Conservation (phyloP, 1,140 invertebrate genomes). For the Dreissena rostriformis region DNA sequence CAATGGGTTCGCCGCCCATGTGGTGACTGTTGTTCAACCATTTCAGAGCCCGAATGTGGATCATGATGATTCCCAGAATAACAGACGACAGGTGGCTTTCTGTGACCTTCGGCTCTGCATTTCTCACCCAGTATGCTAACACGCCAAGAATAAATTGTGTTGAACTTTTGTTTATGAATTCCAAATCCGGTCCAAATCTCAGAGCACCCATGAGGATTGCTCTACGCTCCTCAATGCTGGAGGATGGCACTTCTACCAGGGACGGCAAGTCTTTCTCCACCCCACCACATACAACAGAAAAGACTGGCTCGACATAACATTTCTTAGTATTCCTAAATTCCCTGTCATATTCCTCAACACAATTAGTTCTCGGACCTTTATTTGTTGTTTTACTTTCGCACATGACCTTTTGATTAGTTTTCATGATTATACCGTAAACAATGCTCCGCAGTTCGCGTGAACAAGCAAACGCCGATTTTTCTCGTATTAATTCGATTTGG, state of each 20-base stretch:
- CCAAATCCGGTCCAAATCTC: conserved; percentile 39
- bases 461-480: conserved; percentile 84
- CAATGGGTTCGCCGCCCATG: not conserved
- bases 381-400: not conserved
- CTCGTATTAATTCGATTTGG: conserved; percentile 88
- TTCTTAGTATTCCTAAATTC: conserved; percentile 67
- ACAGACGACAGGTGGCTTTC: conserved; percentile 64
- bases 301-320: conserved; percentile 67
- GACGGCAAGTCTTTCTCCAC: conserved; percentile 55
- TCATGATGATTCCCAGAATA: conserved; percentile 67
- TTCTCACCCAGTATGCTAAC: conserved; percentile 87
- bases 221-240: conserved; percentile 46
- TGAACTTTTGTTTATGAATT: conserved; percentile 44
- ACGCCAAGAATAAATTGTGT: conserved; percentile 85
- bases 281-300: not conserved
- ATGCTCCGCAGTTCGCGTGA: conserved; percentile 86
- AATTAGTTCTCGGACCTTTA: conserved; percentile 62
- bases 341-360: conserved; percentile 79
- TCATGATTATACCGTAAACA: conserved; percentile 85
- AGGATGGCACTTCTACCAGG: conserved; percentile 61
- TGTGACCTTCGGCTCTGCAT: conserved; percentile 72
- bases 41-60: conserved; percentile 59
- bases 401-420: too few species aligned
- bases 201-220: conserved; percentile 65
- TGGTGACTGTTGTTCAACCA: conserved; percentile 35